Percentiles rank a stretch among this genome's conserved stretches.
Conservation (phyloP, 2,888 invertebrate species). For the Drosophila merina region DNA sequence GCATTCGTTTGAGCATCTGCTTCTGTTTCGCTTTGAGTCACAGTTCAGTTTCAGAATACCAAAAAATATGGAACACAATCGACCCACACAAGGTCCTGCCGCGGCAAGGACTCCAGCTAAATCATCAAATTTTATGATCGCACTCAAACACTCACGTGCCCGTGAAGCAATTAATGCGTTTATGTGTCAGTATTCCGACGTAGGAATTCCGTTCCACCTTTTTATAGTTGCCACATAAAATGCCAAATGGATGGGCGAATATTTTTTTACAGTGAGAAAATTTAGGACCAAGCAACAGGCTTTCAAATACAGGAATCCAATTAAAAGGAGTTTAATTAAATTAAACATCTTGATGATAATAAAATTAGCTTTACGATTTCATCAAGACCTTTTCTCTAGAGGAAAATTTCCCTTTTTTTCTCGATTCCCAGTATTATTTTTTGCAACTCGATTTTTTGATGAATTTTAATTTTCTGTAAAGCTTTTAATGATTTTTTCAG, state of each 20-base stretch:
- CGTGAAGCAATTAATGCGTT: slow-evolving; percentile 63
- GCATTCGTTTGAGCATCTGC: slow-evolving; percentile 5
- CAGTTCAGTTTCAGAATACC: slow-evolving; percentile 1
- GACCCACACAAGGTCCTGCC: background rate
- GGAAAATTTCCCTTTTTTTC: too few relatives aligned
- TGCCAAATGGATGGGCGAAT: background rate
- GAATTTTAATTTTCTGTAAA: too few relatives aligned
- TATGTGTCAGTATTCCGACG: slow-evolving; percentile 13
- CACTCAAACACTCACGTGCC: slow-evolving; percentile 57
- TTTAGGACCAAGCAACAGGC: slow-evolving; percentile 4
- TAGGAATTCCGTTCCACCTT: slow-evolving; percentile 28
- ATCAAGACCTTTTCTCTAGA: background rate
- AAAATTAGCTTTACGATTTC: background rate
- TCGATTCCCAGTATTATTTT: too few relatives aligned
- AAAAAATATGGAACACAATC: background rate
- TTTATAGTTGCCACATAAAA: slow-evolving; percentile 42
- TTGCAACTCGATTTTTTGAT: too few relatives aligned
- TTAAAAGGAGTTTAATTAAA: background rate
- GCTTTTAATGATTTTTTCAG: too few relatives aligned
- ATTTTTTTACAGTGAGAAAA: background rate
- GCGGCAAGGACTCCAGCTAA: slow-evolving; percentile 16
- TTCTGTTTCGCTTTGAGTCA: background rate
- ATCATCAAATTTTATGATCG: slow-evolving; percentile 65
- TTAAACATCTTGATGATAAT: background rate
- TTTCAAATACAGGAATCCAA: slow-evolving; percentile 1